Base-by-base conservation (phyloP, 2,113 vertebrate genomes). In the Megaceryle torquata region DNA sequence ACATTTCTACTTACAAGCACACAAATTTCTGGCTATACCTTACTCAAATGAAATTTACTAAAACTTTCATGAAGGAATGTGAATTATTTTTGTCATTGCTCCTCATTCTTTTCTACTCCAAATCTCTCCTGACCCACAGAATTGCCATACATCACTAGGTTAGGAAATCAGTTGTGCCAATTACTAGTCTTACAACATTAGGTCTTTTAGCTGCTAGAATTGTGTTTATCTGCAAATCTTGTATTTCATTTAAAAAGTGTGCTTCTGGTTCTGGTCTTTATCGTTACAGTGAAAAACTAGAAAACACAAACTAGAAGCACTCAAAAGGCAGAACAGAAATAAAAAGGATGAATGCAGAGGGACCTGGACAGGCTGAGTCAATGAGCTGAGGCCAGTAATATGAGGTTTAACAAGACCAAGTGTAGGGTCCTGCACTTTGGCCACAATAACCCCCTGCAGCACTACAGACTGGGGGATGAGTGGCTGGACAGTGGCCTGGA, bases 61-160 rank as follows among this genome's bases (percentile, higher is more conserved):
- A 67, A 78, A 92, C 76, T 90, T 77, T 25, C 56, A 53, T 46
- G 59, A 91, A 76, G 82, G 29, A 87, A 65, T 75, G 50, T 6
- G 56, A 89, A 83, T 61, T 85, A 43, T 71, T 65, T 92, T 87
- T 53, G 63, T 60, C 93, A 92, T n/a, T 86, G 43, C 13, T 77
- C 77, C 82, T 92, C 56, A 88, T 89, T 86, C 63, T 72, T 89
- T 85, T 56, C 20, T 41, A 39, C 28, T 70, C 44, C 91, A 90
- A 79, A 70, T 76, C 60, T 93, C 91, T 90, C 80, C 83, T 93
- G 71, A 70, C 61, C 60, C 46, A 95, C 88, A 84, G 69, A 88
- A 48, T 44, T 83, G 57, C 64, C 33, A 51, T 35, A 77, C 37
- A 88, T 69, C 74, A 50, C 82, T 70, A 85, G 39, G 19, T 76